Evolutionary conservation across 2,888 invertebrate species (phyloP), one percentile per base, ranked within the genome.

Genomic region (Ornithoptera priamus): DNA sequence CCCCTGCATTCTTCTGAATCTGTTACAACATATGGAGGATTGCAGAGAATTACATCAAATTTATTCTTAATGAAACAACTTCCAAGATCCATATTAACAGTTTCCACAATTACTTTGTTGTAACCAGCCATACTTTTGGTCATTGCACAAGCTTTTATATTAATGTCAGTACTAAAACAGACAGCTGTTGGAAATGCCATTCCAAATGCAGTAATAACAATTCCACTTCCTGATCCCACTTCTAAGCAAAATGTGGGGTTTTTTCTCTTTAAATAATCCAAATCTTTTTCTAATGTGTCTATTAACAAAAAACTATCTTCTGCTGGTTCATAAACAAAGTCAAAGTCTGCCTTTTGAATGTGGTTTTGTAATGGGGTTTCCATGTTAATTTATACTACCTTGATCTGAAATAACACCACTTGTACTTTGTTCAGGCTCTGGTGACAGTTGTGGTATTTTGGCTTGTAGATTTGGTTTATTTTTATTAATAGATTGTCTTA

Each of bases 1-100:
- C 88, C 83, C 20, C 86, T 85, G 70, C 97, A 94, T 89, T 99
- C 98, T 20, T 93, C 90, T 61, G 94, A 91, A 12, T 95, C 94
- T 0, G 99, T 99, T 0, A 97, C 96, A 58, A 99, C 99, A 93
- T 99, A 99, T 0, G 99, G 99, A 1, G 99, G 99, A 94, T 99
- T 99, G 82, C 99, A 99, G 66, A 99, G 83, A 30, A 30, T 30
- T 30, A 30, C 3, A 30, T 30, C 30, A 30, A 30, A 30, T 30
- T 30, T 30, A 5, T 30, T 30, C 4, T 30, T 30, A 30, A 30
- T 30, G 30, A 98, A 90, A 73, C 94, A 89, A 75, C 85, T 85
- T 6, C 93, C 86, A 64, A 97, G 89, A 85, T 96, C 94, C 93
- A 95, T 95, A 72, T 93, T 94, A 10, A 96, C 77, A 18, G 93